phyloP scores from a whole-genome alignment of 2,797 vertebrate species.

The Distichodus sexfasciatus region DNA sequence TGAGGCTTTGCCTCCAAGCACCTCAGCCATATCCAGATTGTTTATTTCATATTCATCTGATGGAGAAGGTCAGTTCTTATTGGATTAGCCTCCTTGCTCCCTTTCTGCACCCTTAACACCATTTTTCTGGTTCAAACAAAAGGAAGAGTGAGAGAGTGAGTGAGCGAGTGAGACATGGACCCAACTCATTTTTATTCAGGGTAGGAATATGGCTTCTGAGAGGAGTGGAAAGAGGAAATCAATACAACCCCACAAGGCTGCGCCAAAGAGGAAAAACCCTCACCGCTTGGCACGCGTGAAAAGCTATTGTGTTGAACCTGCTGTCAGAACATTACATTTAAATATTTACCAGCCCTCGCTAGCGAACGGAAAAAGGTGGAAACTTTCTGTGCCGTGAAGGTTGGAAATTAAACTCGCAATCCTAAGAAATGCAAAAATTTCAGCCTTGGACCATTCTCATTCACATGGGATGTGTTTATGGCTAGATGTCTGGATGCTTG shows the following conservation, averaged over 20 bases:
- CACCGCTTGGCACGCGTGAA: conserved; percentile 26
- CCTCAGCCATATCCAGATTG: conserved; percentile 1
- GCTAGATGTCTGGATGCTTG: no score
- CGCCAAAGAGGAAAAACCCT: conserved; percentile 31
- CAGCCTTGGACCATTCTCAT: no score
- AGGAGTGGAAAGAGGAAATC: conserved; percentile 34
- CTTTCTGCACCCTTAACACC: conserved; percentile 25
- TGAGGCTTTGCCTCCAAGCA: not conserved
- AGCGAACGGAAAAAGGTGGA: no score
- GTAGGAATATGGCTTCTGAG: conserved; percentile 27
- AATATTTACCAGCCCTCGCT: conserved; percentile 49
- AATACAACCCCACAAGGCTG: conserved; percentile 34
- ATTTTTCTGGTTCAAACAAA: no score
- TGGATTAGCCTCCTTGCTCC: conserved; percentile 30
- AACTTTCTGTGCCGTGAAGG: no score
- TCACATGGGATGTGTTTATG: no score
- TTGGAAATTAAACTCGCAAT: conserved; percentile 24
- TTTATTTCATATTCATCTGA: conserved; percentile 37
- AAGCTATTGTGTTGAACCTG: conserved; percentile 35
- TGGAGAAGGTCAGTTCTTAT: conserved; percentile 40
- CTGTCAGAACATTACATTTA: conserved; percentile 54
- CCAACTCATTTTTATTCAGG: conserved; percentile 49
- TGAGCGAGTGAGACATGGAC: conserved; percentile 18
- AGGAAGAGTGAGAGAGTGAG: no score
- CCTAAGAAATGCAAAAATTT: conserved; percentile 20